A percentile compares a stretch with the other conserved stretches of the same genome.
Conservation (phyloP, 2,113 vertebrate species). For the Corythornis cristatus region DNA sequence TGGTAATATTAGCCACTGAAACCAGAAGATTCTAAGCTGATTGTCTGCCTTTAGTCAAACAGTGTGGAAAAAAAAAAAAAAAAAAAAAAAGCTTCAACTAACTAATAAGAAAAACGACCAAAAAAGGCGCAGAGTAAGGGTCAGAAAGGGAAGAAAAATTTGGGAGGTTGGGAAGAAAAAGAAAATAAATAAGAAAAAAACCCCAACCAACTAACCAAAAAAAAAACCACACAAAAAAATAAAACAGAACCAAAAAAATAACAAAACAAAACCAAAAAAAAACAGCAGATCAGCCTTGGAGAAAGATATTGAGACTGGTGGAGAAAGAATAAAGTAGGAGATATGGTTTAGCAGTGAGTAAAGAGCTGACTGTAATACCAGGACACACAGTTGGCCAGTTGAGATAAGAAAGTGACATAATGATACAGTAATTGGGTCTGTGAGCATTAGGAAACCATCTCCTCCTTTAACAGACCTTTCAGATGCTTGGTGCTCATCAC, state of each 20-base stretch:
- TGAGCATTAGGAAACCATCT: background rate
- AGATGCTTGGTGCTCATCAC: background rate
- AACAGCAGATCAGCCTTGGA: accelerated
- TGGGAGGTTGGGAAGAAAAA: background rate
- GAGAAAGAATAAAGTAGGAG: background rate
- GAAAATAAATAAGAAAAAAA: background rate
- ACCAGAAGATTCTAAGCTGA: background rate
- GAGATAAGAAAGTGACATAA: background rate
- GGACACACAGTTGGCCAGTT: background rate
- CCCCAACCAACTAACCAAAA: too few relatives aligned
- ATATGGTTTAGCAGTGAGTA: background rate
- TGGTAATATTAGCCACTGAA: background rate
- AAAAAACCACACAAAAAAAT: too few relatives aligned
- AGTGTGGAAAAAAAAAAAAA: background rate
- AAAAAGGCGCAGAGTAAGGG: background rate
- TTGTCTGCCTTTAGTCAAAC: background rate
- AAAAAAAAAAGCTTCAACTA: background rate
- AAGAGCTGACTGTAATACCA: background rate
- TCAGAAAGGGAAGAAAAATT: background rate
- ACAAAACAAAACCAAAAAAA: too few relatives aligned
- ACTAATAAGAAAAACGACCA: background rate
- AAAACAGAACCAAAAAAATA: too few relatives aligned
- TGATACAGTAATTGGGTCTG: background rate
- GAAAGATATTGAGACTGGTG: background rate
- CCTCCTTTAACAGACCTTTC: background rate